Evolutionary conservation across 2,888 invertebrate species (phyloP), one percentile per base, ranked within the genome.

Genomic region (Erannis defoliaria): DNA sequence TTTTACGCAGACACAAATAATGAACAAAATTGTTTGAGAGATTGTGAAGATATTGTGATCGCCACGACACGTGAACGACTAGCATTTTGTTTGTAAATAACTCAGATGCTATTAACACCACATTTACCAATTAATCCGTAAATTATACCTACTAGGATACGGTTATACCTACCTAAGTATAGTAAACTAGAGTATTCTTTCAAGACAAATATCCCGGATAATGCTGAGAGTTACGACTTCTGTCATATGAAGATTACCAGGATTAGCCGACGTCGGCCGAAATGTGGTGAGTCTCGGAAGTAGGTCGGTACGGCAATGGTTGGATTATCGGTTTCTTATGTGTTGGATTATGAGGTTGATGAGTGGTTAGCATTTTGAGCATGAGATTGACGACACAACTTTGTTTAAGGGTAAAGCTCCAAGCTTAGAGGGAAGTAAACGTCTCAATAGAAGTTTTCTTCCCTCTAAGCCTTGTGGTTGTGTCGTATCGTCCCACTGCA

Each of bases 161-260:
- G 6, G 8, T 26, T 6, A 26, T 26, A 4, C 8, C 6, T 2
- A 26, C 26, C 8, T 26, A n/a, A n/a, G n/a, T n/a, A n/a, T n/a
- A n/a, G n/a, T n/a, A n/a, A n/a, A n/a, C n/a, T n/a, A 26, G 6
- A 26, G 26, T n/a, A 10, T 23, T 23, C n/a, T 14, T 19, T 10
- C 21, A 43, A 45, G 46, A 59, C 54, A 12, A 51, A 43, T 59
- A 43, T 49, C 40, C 38, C 23, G 57, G 54, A 45, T 38, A 16
- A 38, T 14, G 55, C 5, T 23, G 40, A 62, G 58, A 70, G 64
- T 66, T 67, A 67, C 64, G 64, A 26, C 67, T 45, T 14, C 57
- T 64, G 66, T 66, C 70, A 62, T 53, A 53, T 38, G 21, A 51
- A 56, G 61, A 61, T 70, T 63, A 66, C 26, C 38, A 12, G 62